A percentile compares a stretch with the other conserved stretches of the same genome.
These are phyloP conservation scores for Oncorhynchus tshawytscha DNA, from an alignment of 2,113 vertebrate species.

Conservation along the genomic window DNA sequence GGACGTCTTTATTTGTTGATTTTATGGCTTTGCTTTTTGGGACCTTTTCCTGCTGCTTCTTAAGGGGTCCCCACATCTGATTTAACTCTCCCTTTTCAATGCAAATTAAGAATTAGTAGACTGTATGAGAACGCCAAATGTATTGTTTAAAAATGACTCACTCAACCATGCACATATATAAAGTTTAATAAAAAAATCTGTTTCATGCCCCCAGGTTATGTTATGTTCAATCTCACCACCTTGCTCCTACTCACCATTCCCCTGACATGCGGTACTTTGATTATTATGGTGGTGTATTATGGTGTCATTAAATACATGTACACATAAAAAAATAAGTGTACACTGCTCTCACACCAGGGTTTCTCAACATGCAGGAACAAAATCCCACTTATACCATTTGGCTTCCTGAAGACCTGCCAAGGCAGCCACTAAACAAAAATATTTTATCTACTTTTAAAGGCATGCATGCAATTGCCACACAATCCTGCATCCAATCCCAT, in stretches of 20 bases:
- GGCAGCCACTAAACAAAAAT: too few relatives aligned
- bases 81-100: conserved; percentile 73
- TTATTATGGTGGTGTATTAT: conserved; percentile 29
- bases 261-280: conserved; percentile 33
- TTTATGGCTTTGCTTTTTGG: conserved; percentile 71
- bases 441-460: background rate
- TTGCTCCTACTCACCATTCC: conserved; percentile 3
- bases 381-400: background rate
- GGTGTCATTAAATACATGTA: conserved; percentile 3
- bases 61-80: conserved; percentile 68
- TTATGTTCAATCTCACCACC: conserved; percentile 7
- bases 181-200: background rate
- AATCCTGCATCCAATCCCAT: background rate
- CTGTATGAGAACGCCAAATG: background rate
- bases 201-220: conserved; percentile 4
- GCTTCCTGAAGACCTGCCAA: too few relatives aligned
- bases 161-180: conserved; percentile 9
- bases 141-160: conserved; percentile 5
- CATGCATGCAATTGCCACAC: background rate
- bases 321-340: background rate
- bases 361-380: conserved; percentile 13
- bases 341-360: conserved; percentile 13
- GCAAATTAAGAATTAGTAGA: conserved; percentile 65
- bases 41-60: conserved; percentile 69
- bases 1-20: conserved; percentile 71